Percentiles rank a stretch among this genome's conserved stretches.
Conservation (phyloP, 37 sponge, comb jelly and placozoan species). For the Eunapius fragilis region DNA sequence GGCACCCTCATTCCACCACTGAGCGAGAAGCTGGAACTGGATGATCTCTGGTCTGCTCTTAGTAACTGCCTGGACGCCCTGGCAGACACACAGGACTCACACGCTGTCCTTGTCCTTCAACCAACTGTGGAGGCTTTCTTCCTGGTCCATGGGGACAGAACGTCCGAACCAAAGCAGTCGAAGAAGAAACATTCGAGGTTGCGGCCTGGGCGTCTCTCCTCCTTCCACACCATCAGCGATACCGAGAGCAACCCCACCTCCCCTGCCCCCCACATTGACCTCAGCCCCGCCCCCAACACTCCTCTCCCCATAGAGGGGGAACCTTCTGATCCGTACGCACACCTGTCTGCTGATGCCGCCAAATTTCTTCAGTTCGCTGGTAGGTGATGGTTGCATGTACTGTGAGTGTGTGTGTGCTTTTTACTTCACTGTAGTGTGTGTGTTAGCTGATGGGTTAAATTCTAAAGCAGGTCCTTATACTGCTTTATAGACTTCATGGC, state of each 20-base stretch:
- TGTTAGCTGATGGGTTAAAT: not conserved
- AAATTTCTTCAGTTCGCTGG: conserved; percentile 96
- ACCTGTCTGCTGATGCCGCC: conserved; percentile 83
- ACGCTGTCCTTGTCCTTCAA: conserved; percentile 96
- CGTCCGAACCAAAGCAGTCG: conserved; percentile 8
- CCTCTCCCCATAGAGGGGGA: conserved; percentile 30
- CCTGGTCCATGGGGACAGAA: conserved; percentile 83
- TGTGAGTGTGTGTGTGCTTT: conserved; percentile 6
- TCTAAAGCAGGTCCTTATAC: too few relatives aligned
- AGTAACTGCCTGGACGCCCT: conserved; percentile 89
- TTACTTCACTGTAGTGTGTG: too few relatives aligned
- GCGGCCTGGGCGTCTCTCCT: conserved; percentile 20
- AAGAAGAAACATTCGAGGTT: not conserved
- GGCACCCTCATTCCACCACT: conserved; percentile 40
- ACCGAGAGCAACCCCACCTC: conserved; percentile 42
- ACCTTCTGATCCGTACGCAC: conserved; percentile 39
- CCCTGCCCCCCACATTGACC: conserved; percentile 30
- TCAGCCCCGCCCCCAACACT: conserved; percentile 57
- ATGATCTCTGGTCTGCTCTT: conserved; percentile 83
- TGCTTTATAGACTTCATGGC: too few relatives aligned
- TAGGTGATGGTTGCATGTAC: not conserved
- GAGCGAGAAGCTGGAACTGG: conserved; percentile 82
- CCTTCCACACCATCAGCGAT: conserved; percentile 45
- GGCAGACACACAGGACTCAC: conserved; percentile 81
- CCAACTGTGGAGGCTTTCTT: conserved; percentile 98